Percentiles rank a stretch among this genome's conserved stretches.
These are phyloP conservation scores for Polietes domitor DNA, from an alignment of 2,888 invertebrate species.

Conservation along the genomic window DNA sequence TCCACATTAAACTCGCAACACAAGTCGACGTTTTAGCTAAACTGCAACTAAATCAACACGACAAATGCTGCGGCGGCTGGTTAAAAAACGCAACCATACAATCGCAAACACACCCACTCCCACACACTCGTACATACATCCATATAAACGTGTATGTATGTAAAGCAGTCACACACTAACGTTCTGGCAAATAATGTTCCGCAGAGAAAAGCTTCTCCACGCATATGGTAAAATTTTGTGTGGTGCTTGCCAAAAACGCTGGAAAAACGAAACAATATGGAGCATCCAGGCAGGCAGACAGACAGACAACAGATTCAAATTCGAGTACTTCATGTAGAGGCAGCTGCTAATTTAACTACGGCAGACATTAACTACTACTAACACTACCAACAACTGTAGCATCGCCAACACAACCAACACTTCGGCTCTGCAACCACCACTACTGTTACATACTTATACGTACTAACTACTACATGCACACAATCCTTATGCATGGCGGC, in stretches of 20 bases:
- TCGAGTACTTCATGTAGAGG: not conserved
- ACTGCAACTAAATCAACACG: slow-evolving; percentile 20
- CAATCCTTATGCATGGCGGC: too few species aligned
- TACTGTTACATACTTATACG: not conserved
- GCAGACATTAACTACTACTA: slow-evolving; percentile 30
- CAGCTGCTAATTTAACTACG: slow-evolving; percentile 60
- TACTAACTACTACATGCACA: not conserved
- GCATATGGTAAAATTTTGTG: slow-evolving; percentile 8
- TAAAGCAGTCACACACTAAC: not conserved
- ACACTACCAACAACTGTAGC: not conserved
- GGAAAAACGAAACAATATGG: slow-evolving; percentile 21
- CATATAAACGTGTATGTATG: slow-evolving; percentile 30
- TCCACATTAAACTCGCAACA: not conserved
- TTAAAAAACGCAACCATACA: not conserved
- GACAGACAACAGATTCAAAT: slow-evolving; percentile 35
- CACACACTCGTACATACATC: slow-evolving; percentile 1
- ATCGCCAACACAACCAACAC: not conserved
- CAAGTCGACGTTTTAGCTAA: not conserved
- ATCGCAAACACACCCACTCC: not conserved
- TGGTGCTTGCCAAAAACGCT: slow-evolving; percentile 13
- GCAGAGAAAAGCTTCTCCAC: not conserved
- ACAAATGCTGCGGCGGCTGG: not conserved
- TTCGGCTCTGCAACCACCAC: not conserved
- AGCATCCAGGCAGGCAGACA: slow-evolving; percentile 3
- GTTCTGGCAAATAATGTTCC: not conserved